A percentile compares a stretch with the other conserved stretches of the same genome.
These are phyloP conservation scores for Danio tinwini DNA, from an alignment of 2,797 vertebrate genomes.

Conservation along the genomic window DNA sequence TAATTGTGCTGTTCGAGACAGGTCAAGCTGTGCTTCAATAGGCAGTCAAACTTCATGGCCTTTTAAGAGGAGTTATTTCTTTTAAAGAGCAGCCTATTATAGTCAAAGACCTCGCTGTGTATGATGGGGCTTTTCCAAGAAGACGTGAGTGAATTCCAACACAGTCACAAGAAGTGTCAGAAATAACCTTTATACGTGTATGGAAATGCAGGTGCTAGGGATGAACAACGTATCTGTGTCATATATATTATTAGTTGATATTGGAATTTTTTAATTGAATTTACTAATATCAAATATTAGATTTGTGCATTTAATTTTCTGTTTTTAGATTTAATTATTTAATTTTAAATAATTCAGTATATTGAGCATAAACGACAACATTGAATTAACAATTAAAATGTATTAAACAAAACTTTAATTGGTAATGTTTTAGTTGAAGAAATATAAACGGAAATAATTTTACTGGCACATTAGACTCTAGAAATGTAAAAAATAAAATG, in stretches of 20 bases:
- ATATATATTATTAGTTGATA: not conserved
- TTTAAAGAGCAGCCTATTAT: constrained; percentile 30
- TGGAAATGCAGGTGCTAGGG: not conserved
- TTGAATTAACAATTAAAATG: no score
- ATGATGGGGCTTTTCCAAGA: constrained; percentile 17
- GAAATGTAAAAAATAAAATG: no score
- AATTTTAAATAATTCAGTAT: no score
- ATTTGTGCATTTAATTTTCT: no score
- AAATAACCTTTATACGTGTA: not conserved
- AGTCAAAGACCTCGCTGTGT: constrained; percentile 7
- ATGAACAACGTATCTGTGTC: not conserved
- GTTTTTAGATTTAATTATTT: no score
- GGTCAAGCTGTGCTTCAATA: constrained; percentile 52
- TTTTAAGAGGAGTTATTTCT: constrained; percentile 52
- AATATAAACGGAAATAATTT: no score
- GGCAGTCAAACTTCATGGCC: constrained; percentile 45
- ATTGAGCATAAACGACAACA: no score
- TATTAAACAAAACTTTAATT: no score
- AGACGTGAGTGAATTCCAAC: not conserved
- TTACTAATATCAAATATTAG: not conserved
- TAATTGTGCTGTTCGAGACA: constrained; percentile 45
- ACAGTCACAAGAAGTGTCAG: not conserved
- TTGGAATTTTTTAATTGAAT: not conserved
- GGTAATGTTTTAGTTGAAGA: no score
- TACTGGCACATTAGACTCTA: no score